Evolutionary conservation across 2,797 vertebrate genomes (phyloP).

Genomic region (Cuculus canorus): DNA sequence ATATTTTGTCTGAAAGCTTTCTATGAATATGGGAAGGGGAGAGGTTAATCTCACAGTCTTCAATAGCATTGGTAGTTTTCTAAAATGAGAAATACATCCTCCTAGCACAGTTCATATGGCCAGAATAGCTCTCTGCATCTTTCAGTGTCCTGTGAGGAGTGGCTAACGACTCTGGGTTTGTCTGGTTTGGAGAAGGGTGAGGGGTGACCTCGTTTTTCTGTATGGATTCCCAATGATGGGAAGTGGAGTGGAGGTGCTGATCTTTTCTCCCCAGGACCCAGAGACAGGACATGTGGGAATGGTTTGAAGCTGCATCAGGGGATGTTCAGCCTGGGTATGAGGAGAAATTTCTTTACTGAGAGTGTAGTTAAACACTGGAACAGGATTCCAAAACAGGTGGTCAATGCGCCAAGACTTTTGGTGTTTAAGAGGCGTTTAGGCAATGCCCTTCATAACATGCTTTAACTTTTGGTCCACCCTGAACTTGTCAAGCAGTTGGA

Average conservation of each 20-base stretch:
- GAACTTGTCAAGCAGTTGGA: neutral
- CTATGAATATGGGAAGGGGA: neutral
- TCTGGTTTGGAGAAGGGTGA: neutral
- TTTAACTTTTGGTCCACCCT: neutral
- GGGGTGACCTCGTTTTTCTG: too few relatives aligned
- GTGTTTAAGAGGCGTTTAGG: neutral
- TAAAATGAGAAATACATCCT: neutral
- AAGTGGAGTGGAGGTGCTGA: neutral
- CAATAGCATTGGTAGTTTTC: neutral
- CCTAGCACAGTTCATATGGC: neutral
- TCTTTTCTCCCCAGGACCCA: neutral
- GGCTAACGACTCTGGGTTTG: neutral
- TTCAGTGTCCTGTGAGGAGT: neutral
- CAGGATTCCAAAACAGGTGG: neutral
- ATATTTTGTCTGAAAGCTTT: neutral
- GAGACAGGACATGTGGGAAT: fast-evolving
- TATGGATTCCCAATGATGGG: too few relatives aligned
- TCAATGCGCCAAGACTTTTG: neutral
- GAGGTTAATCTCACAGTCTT: neutral
- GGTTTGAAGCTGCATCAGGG: neutral
- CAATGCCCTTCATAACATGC: neutral
- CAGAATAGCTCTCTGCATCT: neutral
- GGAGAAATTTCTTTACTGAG: neutral
- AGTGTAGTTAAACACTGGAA: neutral
- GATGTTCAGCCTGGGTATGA: neutral